phyloP scores from a whole-genome alignment of 1,140 invertebrate genomes.

The Liolophura sinensis region DNA sequence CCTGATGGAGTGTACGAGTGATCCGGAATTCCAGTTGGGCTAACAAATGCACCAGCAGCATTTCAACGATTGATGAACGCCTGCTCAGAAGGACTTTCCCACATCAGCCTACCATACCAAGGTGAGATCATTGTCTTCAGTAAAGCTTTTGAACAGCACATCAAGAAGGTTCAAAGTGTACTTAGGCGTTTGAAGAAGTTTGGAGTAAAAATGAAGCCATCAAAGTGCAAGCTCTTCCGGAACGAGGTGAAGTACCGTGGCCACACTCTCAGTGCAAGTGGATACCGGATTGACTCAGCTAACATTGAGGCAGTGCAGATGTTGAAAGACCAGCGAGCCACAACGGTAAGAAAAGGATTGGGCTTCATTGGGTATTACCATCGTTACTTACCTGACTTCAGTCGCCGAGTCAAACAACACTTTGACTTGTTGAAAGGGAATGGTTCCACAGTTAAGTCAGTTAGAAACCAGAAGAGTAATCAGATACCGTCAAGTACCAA shows the following conservation, averaged over 20 bases:
- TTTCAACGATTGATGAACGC: constrained; percentile 27
- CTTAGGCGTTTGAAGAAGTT: constrained; percentile 47
- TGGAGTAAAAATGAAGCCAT: constrained; percentile 18
- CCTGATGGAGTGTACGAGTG: constrained; percentile 20
- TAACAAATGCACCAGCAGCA: constrained; percentile 20
- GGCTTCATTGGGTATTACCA: constrained; percentile 58
- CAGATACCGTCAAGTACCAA: constrained; percentile 7
- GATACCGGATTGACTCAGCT: constrained; percentile 46
- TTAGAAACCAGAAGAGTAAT: not conserved
- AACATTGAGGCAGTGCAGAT: constrained; percentile 54
- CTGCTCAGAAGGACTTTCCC: constrained; percentile 8
- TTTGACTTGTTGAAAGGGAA: constrained; percentile 12
- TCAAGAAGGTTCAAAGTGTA: constrained; percentile 42
- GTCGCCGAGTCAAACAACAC: constrained; percentile 18
- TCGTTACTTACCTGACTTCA: constrained; percentile 52
- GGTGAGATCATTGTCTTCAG: constrained; percentile 28
- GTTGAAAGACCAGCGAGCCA: constrained; percentile 38
- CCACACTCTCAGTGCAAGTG: constrained; percentile 14
- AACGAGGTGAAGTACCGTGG: constrained; percentile 23
- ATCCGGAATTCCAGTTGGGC: constrained; percentile 26
- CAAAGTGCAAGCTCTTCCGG: constrained; percentile 22
- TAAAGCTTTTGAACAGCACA: constrained; percentile 13
- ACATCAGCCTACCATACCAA: constrained; percentile 20
- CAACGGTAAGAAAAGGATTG: constrained; percentile 53
- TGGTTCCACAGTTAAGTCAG: constrained; percentile 20